Percentiles rank a stretch among this genome's conserved stretches.
Conservation (phyloP, 2,113 vertebrate genomes). For the Petrocephalus zakoni region DNA sequence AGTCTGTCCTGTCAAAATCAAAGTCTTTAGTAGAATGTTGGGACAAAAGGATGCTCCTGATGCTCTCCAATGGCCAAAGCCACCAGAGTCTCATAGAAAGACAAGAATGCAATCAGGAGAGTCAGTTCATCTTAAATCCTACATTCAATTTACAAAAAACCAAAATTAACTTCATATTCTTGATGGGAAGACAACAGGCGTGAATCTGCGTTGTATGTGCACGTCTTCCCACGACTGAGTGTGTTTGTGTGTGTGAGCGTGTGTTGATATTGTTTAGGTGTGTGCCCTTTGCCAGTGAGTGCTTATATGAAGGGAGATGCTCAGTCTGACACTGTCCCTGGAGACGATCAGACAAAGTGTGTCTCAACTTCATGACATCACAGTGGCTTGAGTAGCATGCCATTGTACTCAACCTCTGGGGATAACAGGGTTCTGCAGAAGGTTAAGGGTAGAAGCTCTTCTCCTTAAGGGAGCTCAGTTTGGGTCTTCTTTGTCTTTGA, state of each 20-base stretch:
- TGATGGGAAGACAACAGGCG: neutral
- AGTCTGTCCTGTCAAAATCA: neutral
- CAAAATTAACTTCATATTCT: neutral
- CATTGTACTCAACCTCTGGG: neutral
- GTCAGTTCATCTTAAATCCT: neutral
- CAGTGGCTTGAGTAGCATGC: neutral
- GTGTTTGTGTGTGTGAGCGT: neutral
- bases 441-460: neutral
- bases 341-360: neutral
- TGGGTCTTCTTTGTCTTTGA: conserved; percentile 8
- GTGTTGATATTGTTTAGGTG: neutral
- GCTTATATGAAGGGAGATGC: neutral
- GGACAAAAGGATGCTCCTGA: neutral
- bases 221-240: neutral
- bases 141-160: neutral
- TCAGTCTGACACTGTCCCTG: conserved; percentile 1
- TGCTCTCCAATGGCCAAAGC: neutral
- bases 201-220: neutral
- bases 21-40: neutral
- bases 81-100: neutral
- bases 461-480: neutral
- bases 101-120: neutral
- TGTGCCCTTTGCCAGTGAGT: neutral
- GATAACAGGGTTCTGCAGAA: neutral
- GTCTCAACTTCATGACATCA: conserved; percentile 11